Evolutionary conservation across 2,888 invertebrate genomes (phyloP), one percentile per base, ranked within the genome.

Genomic region (Ectobius pallidus): DNA sequence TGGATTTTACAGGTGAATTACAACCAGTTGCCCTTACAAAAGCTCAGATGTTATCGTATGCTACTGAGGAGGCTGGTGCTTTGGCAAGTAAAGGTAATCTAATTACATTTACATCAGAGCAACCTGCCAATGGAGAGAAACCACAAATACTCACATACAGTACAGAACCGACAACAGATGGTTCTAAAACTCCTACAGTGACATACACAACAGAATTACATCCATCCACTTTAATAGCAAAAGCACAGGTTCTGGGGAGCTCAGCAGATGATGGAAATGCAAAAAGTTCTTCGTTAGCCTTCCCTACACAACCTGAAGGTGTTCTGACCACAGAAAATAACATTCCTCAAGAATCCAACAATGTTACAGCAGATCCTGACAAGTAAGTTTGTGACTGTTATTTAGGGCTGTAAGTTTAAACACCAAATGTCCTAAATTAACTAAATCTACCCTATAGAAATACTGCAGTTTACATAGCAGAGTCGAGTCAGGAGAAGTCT

Each of bases 11-110:
- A 49, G 67, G 27, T 3, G 49, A 52, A n/a, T 34, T 65, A 18
- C 71, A 71, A 7, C 68, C 58, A 25, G 70, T 70, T 20, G 70
- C 61, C 4, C 34, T 70, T 34, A 58, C 58, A 7, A 70, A 70
- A 25, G 16, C 39, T 39, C 22, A 61, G 3, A 58, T 70, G 25
- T 39, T 70, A 14, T n/a, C 30, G 20, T 70, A 58, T 70, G 30
- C 42, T 4, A 16, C 58, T n/a, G 70, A 68, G 2, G 61, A 72
- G 2, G 6, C 34, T n/a, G 18, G 42, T 25, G 11, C 63, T 34
- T 70, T 62, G 44, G 18, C 62, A 14, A 18, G 44, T 7, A 62
- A 46, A 42, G 27, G 62, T 11, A 20, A 39, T 42, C 18, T 49
- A 1, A 18, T 71, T 7, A 30, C 62, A 6, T 71, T 52, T 32